Evolutionary conservation across 2,113 vertebrate species (phyloP).

Genomic region (Hystrix brachyura): DNA sequence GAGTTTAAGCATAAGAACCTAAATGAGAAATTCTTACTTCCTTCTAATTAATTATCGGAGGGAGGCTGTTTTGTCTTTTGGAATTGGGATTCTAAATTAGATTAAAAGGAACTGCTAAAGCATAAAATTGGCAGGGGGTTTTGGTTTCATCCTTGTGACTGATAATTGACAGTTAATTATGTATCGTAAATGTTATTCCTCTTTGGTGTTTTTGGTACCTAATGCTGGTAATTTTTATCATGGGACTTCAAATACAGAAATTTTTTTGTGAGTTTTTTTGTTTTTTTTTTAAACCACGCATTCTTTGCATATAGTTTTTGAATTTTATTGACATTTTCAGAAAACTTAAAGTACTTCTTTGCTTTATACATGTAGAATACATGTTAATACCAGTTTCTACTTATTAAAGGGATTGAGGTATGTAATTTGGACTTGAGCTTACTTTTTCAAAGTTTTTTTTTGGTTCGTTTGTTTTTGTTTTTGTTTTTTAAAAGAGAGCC

Average conservation of each 20-base stretch:
- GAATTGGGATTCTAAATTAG: slow-evolving; percentile 47
- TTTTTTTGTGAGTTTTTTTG: not conserved
- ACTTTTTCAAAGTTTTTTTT: not conserved
- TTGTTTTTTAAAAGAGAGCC: not conserved
- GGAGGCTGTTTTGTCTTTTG: not conserved
- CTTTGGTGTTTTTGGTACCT: not conserved
- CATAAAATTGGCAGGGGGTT: not conserved
- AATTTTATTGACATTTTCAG: slow-evolving; percentile 31
- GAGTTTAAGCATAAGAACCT: not conserved
- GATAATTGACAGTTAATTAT: not conserved
- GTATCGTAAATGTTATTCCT: slow-evolving; percentile 5
- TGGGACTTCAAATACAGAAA: not conserved
- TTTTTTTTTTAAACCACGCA: not conserved
- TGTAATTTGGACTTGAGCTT: not conserved
- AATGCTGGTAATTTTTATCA: slow-evolving; percentile 5
- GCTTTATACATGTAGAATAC: not conserved
- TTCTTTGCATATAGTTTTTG: slow-evolving; percentile 32
- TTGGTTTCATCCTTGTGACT: slow-evolving; percentile 34
- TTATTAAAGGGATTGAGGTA: not conserved
- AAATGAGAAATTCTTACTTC: not conserved
- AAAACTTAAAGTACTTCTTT: slow-evolving; percentile 27
- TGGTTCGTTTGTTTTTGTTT: not conserved
- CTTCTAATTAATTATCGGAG: not conserved
- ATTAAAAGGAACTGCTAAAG: slow-evolving; percentile 28
- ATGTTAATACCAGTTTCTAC: slow-evolving; percentile 32